These are phyloP conservation scores for Pelosia muscerda DNA, from an alignment of 2,888 invertebrate species.

Conservation along the genomic window DNA sequence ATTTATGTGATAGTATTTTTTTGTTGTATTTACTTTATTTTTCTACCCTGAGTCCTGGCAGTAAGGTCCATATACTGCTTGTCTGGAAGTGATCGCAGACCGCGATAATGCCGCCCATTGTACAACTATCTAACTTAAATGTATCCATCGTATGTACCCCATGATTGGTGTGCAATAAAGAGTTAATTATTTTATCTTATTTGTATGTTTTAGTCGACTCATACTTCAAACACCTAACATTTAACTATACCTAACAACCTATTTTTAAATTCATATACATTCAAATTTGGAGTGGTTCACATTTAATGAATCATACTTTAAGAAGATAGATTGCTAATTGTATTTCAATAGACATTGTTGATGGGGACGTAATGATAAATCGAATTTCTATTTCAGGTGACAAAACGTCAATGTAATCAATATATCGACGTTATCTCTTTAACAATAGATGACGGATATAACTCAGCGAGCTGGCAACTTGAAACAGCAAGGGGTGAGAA, in stretches of 20 bases:
- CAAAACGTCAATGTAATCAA: constrained; percentile 36
- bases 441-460: constrained; percentile 61
- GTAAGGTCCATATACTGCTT: no score
- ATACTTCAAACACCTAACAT: neutral
- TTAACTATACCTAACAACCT: neutral
- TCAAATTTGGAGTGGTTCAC: no score
- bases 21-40: no score
- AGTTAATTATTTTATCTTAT: neutral
- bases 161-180: no score
- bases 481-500: constrained; percentile 70
- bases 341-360: neutral
- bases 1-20: no score
- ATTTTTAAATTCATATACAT: no score
- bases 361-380: constrained; percentile 29
- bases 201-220: neutral
- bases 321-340: neutral
- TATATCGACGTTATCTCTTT: constrained; percentile 57
- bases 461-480: constrained; percentile 70
- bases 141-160: no score
- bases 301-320: neutral
- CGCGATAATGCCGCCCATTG: no score
- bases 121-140: no score
- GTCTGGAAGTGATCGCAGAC: no score
- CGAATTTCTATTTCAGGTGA: constrained; percentile 39
- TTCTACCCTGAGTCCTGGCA: no score